Conservation (phyloP, 1,140 invertebrate species). For the Procambarus clarkii region DNA sequence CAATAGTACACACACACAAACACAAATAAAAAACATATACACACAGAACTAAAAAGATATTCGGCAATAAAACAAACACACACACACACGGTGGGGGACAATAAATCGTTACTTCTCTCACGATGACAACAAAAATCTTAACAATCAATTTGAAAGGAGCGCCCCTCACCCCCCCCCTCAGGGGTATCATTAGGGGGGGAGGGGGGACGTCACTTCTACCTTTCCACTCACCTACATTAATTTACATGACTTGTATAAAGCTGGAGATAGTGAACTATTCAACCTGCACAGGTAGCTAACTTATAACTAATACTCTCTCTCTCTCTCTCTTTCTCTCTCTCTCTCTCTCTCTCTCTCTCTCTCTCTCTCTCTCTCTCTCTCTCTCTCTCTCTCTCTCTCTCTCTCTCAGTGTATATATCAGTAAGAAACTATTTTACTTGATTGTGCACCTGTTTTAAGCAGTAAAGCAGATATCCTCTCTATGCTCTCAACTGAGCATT, state of each 20-base stretch:
- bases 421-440: too few relatives aligned
- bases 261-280: not conserved
- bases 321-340: not conserved
- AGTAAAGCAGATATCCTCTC: not conserved
- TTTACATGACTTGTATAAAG: conserved; percentile 60
- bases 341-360: not conserved
- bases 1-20: not conserved
- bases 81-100: not conserved
- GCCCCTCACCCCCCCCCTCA: not conserved
- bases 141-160: conserved; percentile 20
- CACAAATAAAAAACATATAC: not conserved
- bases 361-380: conserved; percentile 7
- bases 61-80: not conserved
- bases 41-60: not conserved
- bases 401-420: not conserved
- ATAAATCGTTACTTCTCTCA: conserved; percentile 21
- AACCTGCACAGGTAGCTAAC: not conserved
- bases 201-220: conserved; percentile 14
- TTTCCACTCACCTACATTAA: conserved; percentile 56
- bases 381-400: not conserved
- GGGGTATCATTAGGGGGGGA: conserved; percentile 30
- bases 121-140: conserved; percentile 26
- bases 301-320: not conserved
- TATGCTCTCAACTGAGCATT: not conserved
- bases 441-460: not conserved